Evolutionary conservation across 1,140 invertebrate species (phyloP).

Genomic region (Halictus rubicundus): DNA sequence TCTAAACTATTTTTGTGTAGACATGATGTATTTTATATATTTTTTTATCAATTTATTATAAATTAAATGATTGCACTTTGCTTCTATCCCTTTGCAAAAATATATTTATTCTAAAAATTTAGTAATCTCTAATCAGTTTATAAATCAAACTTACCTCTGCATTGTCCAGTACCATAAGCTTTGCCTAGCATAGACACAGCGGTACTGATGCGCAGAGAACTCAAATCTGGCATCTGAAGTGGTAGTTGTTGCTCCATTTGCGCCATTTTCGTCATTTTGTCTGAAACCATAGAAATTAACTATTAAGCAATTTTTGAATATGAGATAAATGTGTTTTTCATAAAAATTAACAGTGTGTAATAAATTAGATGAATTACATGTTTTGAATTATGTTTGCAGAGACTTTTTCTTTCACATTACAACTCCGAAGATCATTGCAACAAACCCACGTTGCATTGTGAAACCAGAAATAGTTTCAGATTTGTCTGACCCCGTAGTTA

Average conservation of each 20-base stretch:
- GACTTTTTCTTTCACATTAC: slow-evolving; percentile 87
- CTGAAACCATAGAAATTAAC: slow-evolving; percentile 21
- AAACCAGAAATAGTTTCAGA: slow-evolving; percentile 91
- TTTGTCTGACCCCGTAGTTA: slow-evolving; percentile 86
- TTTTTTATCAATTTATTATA: too few species aligned
- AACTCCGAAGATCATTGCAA: slow-evolving; percentile 83
- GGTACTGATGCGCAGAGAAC: slow-evolving; percentile 81
- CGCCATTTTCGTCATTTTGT: slow-evolving; percentile 76
- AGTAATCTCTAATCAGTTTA: background rate
- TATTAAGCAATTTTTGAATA: background rate
- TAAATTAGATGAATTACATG: slow-evolving; percentile 3
- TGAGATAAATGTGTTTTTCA: background rate
- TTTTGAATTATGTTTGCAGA: slow-evolving; percentile 73
- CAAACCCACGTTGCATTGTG: slow-evolving; percentile 87
- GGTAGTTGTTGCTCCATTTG: slow-evolving; percentile 79
- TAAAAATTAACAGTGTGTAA: slow-evolving; percentile 2
- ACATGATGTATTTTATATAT: too few species aligned
- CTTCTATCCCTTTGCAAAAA: too few species aligned
- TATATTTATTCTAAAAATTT: too few species aligned
- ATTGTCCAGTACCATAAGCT: slow-evolving; percentile 82
- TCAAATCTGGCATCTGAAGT: slow-evolving; percentile 81
- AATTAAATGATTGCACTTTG: too few species aligned
- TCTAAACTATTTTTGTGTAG: too few species aligned
- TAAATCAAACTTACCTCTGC: slow-evolving; percentile 75
- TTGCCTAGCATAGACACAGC: slow-evolving; percentile 83